Evolutionary conservation across 2,113 vertebrate species (phyloP).

Genomic region (Nettapus auritus): DNA sequence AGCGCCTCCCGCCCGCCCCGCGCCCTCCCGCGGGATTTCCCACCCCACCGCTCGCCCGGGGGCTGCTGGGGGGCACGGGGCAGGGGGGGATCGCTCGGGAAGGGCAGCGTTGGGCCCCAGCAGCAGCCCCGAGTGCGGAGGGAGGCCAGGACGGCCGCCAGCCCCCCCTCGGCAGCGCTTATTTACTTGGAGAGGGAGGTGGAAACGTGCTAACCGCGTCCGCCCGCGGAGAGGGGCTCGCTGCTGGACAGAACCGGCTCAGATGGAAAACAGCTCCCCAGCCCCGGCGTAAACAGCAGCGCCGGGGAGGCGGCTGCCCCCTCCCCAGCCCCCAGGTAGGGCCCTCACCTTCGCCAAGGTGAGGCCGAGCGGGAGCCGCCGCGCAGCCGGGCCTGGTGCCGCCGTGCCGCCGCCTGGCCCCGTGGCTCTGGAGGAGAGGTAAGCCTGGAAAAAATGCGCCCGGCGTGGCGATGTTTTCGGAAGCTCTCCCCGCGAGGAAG

Average conservation of each 20-base stretch:
- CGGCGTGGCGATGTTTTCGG: background rate
- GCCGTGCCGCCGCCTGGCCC: background rate
- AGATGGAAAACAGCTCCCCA: background rate
- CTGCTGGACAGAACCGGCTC: background rate
- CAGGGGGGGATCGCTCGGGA: background rate
- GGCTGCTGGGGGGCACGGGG: background rate
- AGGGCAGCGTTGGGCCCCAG: background rate
- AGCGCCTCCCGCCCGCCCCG: background rate
- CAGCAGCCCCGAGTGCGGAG: background rate
- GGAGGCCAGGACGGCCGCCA: background rate
- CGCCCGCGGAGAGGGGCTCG: slow-evolving; percentile 34
- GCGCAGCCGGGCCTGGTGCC: background rate
- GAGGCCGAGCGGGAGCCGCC: background rate
- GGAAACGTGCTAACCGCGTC: slow-evolving; percentile 53
- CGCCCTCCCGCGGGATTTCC: background rate
- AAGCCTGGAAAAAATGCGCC: slow-evolving; percentile 56
- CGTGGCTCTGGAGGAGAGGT: slow-evolving; percentile 36
- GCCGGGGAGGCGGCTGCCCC: background rate
- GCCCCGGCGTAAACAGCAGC: background rate
- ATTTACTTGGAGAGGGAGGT: slow-evolving; percentile 55
- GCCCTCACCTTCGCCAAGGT: background rate
- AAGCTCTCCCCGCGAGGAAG: background rate
- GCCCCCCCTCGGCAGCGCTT: background rate
- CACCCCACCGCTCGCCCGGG: background rate
- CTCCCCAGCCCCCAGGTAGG: background rate